A percentile compares a stretch with the other conserved stretches of the same genome.
Conservation (phyloP, 2,888 invertebrate species). For the Atherix ibis region DNA sequence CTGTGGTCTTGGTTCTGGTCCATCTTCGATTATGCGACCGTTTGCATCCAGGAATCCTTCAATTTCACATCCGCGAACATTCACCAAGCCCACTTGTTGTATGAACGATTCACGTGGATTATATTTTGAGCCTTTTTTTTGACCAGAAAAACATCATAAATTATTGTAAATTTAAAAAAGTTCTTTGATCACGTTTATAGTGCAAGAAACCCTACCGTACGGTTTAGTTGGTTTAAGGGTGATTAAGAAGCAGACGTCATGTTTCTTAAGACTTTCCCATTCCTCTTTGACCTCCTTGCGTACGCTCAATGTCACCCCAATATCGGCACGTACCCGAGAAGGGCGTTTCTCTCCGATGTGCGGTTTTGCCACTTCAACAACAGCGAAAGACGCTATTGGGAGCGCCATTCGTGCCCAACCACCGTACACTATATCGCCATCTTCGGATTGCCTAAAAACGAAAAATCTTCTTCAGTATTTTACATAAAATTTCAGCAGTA, state of each 20-base stretch:
- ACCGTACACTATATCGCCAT: slow-evolving; percentile 73
- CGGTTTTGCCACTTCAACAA: slow-evolving; percentile 87
- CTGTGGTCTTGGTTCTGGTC: slow-evolving; percentile 75
- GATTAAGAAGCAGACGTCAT: slow-evolving; percentile 94
- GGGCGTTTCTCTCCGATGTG: slow-evolving; percentile 90
- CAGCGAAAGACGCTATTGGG: slow-evolving; percentile 79
- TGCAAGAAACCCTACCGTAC: slow-evolving; percentile 53
- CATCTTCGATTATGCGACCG: slow-evolving; percentile 92
- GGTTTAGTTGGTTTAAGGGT: slow-evolving; percentile 73
- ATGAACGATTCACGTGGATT: slow-evolving; percentile 72
- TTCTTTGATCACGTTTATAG: background rate
- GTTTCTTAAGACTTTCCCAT: slow-evolving; percentile 92
- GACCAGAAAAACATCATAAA: background rate
- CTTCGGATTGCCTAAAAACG: slow-evolving; percentile 61
- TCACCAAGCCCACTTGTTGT: slow-evolving; percentile 80
- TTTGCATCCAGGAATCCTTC: slow-evolving; percentile 95
- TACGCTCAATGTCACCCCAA: slow-evolving; percentile 82
- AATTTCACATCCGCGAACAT: slow-evolving; percentile 93
- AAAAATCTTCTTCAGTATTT: no score
- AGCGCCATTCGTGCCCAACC: slow-evolving; percentile 99
- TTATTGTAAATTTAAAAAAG: slow-evolving; percentile 1
- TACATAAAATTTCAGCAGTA: no score
- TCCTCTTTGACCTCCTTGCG: slow-evolving; percentile 83
- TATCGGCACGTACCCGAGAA: slow-evolving; percentile 87
- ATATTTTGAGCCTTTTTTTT: slow-evolving; percentile 56